These are phyloP conservation scores for Drosophila micromelanica DNA, from an alignment of 1,140 invertebrate genomes.

Conservation along the genomic window DNA sequence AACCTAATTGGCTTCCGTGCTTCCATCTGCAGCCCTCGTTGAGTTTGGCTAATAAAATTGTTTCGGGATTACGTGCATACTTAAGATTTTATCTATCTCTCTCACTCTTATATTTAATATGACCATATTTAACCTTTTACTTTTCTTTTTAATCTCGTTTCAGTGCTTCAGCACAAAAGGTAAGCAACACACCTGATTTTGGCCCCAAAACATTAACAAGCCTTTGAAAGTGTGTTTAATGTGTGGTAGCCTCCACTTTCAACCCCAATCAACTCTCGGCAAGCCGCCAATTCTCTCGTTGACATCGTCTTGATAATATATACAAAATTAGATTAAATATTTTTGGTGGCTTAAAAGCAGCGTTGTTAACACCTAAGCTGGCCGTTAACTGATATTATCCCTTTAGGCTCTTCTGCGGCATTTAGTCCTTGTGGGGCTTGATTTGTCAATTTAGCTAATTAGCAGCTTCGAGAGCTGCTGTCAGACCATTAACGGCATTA, in stretches of 20 bases:
- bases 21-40: constrained; percentile 7
- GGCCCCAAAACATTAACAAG: constrained; percentile 17
- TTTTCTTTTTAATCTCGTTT: constrained; percentile 39
- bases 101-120: constrained; percentile 38
- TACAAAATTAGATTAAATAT: constrained; percentile 69
- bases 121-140: constrained; percentile 55
- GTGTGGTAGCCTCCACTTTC: constrained; percentile 20
- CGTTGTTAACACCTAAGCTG: constrained; percentile 72
- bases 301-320: constrained; percentile 15
- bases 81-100: constrained; percentile 55
- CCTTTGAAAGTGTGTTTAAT: constrained; percentile 59
- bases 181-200: constrained; percentile 45
- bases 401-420: constrained; percentile 16
- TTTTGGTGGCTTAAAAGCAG: constrained; percentile 39
- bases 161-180: constrained; percentile 53
- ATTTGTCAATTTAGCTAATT: constrained; percentile 77
- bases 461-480: constrained; percentile 51
- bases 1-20: constrained; percentile 65
- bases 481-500: constrained; percentile 67
- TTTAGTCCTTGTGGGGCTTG: constrained; percentile 38
- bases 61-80: constrained; percentile 64
- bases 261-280: not conserved
- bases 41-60: constrained; percentile 65
- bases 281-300: constrained; percentile 9
- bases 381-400: constrained; percentile 59